Evolutionary conservation across 2,888 invertebrate species (phyloP).

Genomic region (Bruchidius siliquastri): DNA sequence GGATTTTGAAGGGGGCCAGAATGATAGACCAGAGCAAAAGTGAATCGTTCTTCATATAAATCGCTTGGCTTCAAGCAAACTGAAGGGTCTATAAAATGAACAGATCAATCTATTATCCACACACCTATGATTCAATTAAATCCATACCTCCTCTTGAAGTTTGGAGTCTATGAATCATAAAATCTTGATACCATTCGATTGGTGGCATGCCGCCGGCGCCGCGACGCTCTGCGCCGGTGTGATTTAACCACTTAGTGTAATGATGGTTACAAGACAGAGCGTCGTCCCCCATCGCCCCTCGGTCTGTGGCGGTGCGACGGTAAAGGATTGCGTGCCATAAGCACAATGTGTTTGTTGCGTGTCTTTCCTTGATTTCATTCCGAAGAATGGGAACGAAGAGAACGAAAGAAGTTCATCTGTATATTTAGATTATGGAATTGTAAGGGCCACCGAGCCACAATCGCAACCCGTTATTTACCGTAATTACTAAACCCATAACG

Average conservation of each 20-base stretch:
- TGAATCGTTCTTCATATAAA: too few relatives aligned
- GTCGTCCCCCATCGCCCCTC: conserved; percentile 18
- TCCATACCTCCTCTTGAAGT: too few relatives aligned
- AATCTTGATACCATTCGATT: too few relatives aligned
- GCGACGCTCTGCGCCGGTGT: conserved; percentile 1
- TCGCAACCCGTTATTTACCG: neutral
- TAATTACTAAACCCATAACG: conserved; percentile 3
- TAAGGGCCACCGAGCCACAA: neutral
- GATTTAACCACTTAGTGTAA: conserved; percentile 16
- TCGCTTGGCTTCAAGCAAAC: too few relatives aligned
- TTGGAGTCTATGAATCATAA: too few relatives aligned
- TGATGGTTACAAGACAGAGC: conserved; percentile 17
- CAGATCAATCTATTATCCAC: too few relatives aligned
- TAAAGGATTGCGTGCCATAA: conserved; percentile 18
- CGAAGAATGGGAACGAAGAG: conserved; percentile 18
- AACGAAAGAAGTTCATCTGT: conserved; percentile 29
- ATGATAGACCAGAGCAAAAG: too few relatives aligned
- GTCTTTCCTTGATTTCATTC: conserved; percentile 23
- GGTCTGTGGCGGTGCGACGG: too few relatives aligned
- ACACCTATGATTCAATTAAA: too few relatives aligned
- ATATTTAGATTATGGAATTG: conserved; percentile 20
- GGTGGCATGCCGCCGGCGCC: too few relatives aligned
- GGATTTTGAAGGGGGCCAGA: too few relatives aligned
- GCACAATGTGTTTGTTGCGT: conserved; percentile 25
- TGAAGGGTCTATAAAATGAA: too few relatives aligned